These are phyloP conservation scores for Dolichomitus sp. DNA, from an alignment of 2,888 invertebrate species.

Conservation along the genomic window DNA sequence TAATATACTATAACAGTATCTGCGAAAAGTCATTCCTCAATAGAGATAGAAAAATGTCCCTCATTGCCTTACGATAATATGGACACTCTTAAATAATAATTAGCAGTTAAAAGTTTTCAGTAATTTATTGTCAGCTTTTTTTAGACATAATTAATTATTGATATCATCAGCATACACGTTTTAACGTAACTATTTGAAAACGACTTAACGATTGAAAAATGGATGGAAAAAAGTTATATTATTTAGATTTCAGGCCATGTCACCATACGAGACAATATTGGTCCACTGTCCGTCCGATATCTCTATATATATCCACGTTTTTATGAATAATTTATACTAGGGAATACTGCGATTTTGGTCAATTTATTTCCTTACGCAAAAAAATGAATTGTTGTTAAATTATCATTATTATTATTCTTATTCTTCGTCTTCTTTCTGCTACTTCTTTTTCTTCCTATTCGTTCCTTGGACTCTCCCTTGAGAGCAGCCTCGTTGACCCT, in stretches of 20 bases:
- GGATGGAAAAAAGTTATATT: no score
- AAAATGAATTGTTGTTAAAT: no score
- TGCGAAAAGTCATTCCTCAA: no score
- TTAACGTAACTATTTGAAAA: neutral
- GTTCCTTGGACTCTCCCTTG: slow-evolving; percentile 16
- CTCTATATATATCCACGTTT: no score
- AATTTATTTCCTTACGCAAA: no score
- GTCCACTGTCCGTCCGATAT: no score
- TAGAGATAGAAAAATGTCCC: no score
- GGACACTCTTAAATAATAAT: neutral
- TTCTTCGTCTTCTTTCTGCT: slow-evolving; percentile 26
- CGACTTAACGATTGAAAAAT: neutral
- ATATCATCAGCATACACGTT: neutral
- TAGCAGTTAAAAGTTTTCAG: neutral
- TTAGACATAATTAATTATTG: neutral
- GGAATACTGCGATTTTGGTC: no score
- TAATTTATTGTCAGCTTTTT: neutral
- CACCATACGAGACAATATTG: no score
- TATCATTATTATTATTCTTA: slow-evolving; percentile 46
- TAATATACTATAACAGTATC: no score
- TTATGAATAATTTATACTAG: no score
- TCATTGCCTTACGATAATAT: no score
- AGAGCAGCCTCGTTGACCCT: slow-evolving; percentile 47
- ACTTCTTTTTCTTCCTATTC: slow-evolving; percentile 30
- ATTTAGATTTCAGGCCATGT: neutral